These are phyloP conservation scores for Conger conger DNA, from an alignment of 2,113 vertebrate genomes.

Conservation along the genomic window DNA sequence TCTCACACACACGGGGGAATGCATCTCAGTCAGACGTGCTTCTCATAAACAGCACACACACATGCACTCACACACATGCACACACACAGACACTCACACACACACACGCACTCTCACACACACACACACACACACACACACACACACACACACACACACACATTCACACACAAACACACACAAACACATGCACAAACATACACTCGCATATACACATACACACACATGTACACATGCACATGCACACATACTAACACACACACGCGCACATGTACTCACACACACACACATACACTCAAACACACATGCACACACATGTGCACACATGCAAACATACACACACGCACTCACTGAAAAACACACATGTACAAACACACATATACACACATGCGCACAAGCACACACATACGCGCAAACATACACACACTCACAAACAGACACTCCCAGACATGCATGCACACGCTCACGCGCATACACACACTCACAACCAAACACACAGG, in stretches of 20 bases:
- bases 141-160: neutral
- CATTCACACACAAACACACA: neutral
- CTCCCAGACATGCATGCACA: no score
- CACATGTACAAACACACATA: neutral
- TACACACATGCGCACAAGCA: neutral
- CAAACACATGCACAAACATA: conserved; percentile 15
- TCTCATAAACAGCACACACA: conserved; percentile 34
- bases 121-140: neutral
- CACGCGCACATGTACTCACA: neutral
- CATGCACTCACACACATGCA: conserved; percentile 31
- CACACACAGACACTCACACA: conserved; percentile 25
- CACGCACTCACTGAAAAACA: no score
- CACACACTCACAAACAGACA: no score
- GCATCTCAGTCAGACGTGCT: conserved; percentile 53
- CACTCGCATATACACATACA: no score
- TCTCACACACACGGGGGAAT: conserved; percentile 57
- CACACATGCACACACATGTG: conserved; percentile 23
- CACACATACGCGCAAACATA: neutral
- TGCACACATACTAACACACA: neutral
- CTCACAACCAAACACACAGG: no score
- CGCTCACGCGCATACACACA: no score
- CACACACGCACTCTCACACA: neutral
- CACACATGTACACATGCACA: conserved; percentile 24
- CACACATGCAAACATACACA: no score
- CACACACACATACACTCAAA: neutral